Conservation (phyloP, 1,140 invertebrate species). For the Microplitis mediator region DNA sequence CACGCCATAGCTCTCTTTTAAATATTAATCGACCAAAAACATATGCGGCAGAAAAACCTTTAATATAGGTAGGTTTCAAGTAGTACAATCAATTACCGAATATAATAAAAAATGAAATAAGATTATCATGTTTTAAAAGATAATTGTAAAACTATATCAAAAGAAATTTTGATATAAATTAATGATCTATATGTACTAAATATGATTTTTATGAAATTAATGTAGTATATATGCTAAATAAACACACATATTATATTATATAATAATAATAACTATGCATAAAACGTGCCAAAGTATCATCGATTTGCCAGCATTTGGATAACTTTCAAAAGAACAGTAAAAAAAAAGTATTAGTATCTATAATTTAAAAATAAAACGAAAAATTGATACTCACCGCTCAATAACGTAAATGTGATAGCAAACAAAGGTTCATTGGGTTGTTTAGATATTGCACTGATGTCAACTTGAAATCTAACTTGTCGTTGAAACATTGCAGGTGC, state of each 20-base stretch:
- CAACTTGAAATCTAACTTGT: constrained; percentile 93
- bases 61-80: neutral
- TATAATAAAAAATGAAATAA: no score
- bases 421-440: constrained; percentile 84
- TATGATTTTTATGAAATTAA: no score
- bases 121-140: no score
- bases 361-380: constrained; percentile 5
- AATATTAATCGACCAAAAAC: neutral
- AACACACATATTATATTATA: no score
- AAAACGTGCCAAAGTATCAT: constrained; percentile 45
- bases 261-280: neutral
- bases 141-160: no score
- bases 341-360: constrained; percentile 25
- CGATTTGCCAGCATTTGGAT: constrained; percentile 48
- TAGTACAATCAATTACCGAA: no score
- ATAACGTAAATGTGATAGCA: constrained; percentile 93
- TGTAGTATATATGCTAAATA: no score
- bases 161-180: no score
- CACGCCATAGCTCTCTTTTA: neutral
- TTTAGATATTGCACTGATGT: constrained; percentile 66
- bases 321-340: constrained; percentile 41
- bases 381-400: constrained; percentile 77
- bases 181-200: no score
- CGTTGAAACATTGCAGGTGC: constrained; percentile 95
- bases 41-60: neutral